Base-by-base conservation (phyloP, 2,113 vertebrate species). In the Heliornis fulica region DNA sequence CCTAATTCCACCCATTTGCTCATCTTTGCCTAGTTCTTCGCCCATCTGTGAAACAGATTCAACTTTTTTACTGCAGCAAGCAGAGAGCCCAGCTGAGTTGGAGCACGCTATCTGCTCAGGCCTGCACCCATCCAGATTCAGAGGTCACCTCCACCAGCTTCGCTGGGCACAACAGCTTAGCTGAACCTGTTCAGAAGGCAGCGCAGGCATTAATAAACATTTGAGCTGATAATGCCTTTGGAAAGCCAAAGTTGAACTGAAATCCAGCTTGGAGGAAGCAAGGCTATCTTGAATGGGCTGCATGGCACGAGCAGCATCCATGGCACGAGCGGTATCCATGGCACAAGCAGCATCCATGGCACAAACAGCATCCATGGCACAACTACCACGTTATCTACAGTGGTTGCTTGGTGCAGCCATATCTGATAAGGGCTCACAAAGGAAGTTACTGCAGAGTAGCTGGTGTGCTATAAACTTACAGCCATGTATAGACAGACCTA, bases 11-110 rank as follows among this genome's bases (percentile, higher is more conserved):
- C 59, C 69, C 14, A 19, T 9, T 38, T 40, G 1, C 80, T 78
- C 60, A 9, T n/a, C 92, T 41, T 29, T 56, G 93, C 90, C 95
- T 74, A 78, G 83, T 77, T 50, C 90, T 64, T 69, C 5, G 19
- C 87, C 87, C 93, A 88, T 78, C 93, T 85, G 90, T 14, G 79
- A 25, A 78, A 13, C 95, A 93, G 83, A 90, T 85, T 78, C 15
- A 64, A 51, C 61, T 46, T 23, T 8, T 32, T 66, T 12, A 15
- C 34, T 9, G 64, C 64, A 15, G 66, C 16, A 11, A 36, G 70
- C 61, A 26, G 34, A 21, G 75, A 12, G 40, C 86, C 63, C 57
- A 20, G 82, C 57, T 18, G 77, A 50, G 77, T 11, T 3, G 72
- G 63, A 69, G 80, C 43, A 18, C 22, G 18, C 56, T 21, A 9